Base-by-base conservation (phyloP, 2,888 invertebrate species). In the Cyclophora albipunctata region DNA sequence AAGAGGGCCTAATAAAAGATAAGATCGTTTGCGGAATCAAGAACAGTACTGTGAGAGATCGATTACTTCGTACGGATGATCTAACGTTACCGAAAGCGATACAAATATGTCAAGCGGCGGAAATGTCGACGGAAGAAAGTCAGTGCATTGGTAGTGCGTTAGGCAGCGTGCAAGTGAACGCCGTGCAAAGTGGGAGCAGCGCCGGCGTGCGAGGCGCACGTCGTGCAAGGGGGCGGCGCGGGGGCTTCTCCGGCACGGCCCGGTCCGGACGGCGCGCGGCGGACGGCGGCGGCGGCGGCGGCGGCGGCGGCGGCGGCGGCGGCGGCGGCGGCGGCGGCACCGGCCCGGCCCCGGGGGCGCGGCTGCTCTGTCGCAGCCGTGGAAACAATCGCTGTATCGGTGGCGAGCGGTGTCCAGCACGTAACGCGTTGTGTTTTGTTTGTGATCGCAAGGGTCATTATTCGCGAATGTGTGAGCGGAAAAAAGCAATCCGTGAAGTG, bases 1-100 rank as follows among this genome's bases (percentile, higher is more conserved):
- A 54, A 34, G 59, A 56, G 4, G 49, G 53, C 7, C 42, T 63
- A 7, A 44, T 60, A 6, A 47, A 54, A 0, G 59, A 63, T 41
- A 50, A 55, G 34, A 58, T 63, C 3, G 60, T 53, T 45, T 57
- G 47, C 4, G 55, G 33, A 41, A 54, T 34, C 43, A 48, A 7
- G 33, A 55, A 20, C 43, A 52, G 7, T 35, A 48, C 20, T 7
- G 4, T 43, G 43, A 20, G 34, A 6, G 4, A 34, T 20, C 20
- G 34, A 34, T 34, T 43, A 33, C 34, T 43, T 3, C 6, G 34
- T 3, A 5, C 43, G 5, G 34, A 34, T 6, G 43, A 34, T 4
- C 37, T 58, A 5, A 55, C 51, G 0, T 41, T 58, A 5, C 50
- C 45, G 2, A 48, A 49, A 43, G 55, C 54, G 4, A 41, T 57